Conservation (phyloP, 2,113 vertebrate genomes). For the Telmatochromis sp. region DNA sequence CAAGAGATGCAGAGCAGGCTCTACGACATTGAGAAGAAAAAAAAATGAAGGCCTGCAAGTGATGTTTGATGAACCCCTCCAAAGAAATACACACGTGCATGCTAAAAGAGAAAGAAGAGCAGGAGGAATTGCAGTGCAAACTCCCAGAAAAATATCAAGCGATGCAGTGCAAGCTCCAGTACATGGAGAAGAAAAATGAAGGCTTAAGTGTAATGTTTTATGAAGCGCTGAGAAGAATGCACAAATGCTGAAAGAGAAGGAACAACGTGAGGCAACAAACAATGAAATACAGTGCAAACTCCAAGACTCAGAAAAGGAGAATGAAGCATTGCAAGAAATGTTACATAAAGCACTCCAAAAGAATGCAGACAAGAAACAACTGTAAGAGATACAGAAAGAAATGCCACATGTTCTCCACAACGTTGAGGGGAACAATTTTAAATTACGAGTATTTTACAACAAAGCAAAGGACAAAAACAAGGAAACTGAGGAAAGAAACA, state of each 20-base stretch:
- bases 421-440: background rate
- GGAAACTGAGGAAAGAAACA: background rate
- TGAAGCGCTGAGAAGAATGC: background rate
- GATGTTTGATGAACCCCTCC: background rate
- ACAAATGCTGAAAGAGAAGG: background rate
- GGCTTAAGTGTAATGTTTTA: background rate
- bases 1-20: background rate
- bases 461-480: background rate
- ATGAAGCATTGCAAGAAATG: background rate
- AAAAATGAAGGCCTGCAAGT: background rate
- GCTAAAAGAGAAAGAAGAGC: background rate
- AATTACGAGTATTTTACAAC: background rate
- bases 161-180: background rate
- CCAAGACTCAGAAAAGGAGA: accelerated
- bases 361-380: background rate
- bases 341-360: background rate
- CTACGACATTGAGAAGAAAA: background rate
- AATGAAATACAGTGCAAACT: background rate
- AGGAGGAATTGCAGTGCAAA: background rate
- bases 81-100: background rate
- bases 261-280: background rate
- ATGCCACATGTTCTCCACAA: background rate
- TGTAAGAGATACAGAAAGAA: background rate
- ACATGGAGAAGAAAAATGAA: background rate
- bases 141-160: background rate